Evolutionary conservation across 2,797 vertebrate genomes (phyloP).

Genomic region (Tauraco hartlaubi): DNA sequence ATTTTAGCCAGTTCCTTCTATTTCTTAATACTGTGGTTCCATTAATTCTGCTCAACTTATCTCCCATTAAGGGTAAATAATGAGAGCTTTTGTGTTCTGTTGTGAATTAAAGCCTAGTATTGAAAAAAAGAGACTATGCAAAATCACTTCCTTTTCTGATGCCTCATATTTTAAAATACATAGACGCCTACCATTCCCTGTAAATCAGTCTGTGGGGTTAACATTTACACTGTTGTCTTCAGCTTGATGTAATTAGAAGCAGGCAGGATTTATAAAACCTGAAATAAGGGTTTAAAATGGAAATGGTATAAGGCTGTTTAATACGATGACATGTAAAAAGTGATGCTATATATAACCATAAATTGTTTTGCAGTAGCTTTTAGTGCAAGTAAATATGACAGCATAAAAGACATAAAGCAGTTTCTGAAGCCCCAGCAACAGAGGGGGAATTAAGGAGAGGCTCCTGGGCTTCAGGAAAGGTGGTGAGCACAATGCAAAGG

Average conservation of each 20-base stretch:
- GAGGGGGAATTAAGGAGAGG: background rate
- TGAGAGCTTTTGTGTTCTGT: background rate
- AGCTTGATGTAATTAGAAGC: slow-evolving; percentile 17
- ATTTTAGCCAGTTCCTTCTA: background rate
- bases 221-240: background rate
- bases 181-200: background rate
- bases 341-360: background rate
- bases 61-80: background rate
- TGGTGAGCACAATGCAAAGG: background rate
- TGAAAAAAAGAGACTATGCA: background rate
- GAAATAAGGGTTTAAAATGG: background rate
- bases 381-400: slow-evolving; percentile 2
- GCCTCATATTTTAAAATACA: slow-evolving; percentile 42
- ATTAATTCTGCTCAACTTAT: background rate
- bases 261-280: slow-evolving; percentile 4
- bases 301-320: background rate
- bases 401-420: background rate
- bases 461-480: background rate
- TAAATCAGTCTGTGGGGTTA: slow-evolving; percentile 15
- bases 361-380: background rate
- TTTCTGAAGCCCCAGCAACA: background rate
- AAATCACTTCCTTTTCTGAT: slow-evolving; percentile 2
- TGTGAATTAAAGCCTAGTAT: slow-evolving; percentile 2
- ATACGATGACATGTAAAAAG: background rate
- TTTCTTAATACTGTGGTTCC: background rate